These are phyloP conservation scores for Danio kyathit DNA, from an alignment of 2,797 vertebrate species.

Conservation along the genomic window DNA sequence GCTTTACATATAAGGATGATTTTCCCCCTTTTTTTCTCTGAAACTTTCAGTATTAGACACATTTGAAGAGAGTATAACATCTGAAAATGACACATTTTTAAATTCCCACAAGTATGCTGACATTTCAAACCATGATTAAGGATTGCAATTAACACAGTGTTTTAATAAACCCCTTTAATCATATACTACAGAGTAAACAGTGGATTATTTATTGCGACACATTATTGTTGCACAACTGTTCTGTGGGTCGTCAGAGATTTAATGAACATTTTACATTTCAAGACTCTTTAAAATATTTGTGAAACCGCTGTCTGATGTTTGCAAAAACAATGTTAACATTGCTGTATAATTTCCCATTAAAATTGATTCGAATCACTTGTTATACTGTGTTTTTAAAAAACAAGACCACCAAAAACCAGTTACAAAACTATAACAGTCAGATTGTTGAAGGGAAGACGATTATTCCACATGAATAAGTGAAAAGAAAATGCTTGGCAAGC, in stretches of 20 bases:
- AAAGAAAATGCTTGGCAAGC: neutral
- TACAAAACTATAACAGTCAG: slow-evolving; percentile 46
- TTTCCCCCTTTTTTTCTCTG: neutral
- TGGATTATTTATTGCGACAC: slow-evolving; percentile 58
- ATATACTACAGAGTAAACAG: slow-evolving; percentile 46
- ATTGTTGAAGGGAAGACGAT: slow-evolving; percentile 55
- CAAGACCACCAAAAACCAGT: neutral
- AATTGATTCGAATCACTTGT: slow-evolving; percentile 24
- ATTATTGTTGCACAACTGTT: slow-evolving; percentile 49
- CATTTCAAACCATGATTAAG: neutral
- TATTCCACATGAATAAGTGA: slow-evolving; percentile 26
- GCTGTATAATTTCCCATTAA: neutral
- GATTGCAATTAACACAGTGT: neutral
- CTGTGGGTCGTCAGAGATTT: slow-evolving; percentile 16
- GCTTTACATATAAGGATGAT: neutral
- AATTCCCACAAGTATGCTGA: neutral
- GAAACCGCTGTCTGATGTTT: neutral
- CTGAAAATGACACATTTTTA: neutral
- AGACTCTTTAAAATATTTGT: slow-evolving; percentile 33
- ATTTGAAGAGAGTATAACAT: neutral
- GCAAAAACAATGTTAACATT: slow-evolving; percentile 2
- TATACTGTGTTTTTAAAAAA: slow-evolving; percentile 21
- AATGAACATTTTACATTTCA: slow-evolving; percentile 40
- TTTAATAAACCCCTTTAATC: slow-evolving; percentile 47
- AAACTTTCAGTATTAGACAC: no score